Base-by-base conservation (phyloP, 2,888 invertebrate genomes). In the Bugula neritina region DNA sequence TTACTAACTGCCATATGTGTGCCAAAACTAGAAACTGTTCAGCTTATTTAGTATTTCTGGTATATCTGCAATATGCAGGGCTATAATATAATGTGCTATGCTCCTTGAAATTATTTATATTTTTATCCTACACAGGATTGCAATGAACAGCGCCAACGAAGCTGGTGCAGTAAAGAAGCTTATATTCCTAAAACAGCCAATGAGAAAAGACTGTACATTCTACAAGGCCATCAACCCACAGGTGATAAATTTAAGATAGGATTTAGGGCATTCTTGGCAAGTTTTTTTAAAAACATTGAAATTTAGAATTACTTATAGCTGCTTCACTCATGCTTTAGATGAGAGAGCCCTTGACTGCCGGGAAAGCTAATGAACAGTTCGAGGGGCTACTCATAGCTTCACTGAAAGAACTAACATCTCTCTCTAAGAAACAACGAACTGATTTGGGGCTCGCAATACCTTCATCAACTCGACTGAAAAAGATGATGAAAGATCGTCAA, bases 171-270 rank as follows among this genome's bases (percentile, higher is more conserved):
- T 63, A 25, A 63, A 63, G 31, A 63, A 63, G 34, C n/a, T 63
- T 13, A 63, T 63, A 31, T n/a, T 63, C 5, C 27, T 63, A 31
- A 63, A 63, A 10, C 63, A 63, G 31, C 63, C 63, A 31, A 63
- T 63, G 63, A 27, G 27, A 2, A 31, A 13, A 21, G 34, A 63
- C 29, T 31, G 63, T 31, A 25, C 34, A 5, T 25, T 31, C 3
- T 63, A 27, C n/a, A 63, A 63, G n/a, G 63, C 63, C 13, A 5
- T 63, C 27, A 63, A 63, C 27, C n/a, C 63, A 31, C 63, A 63
- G 63, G 57, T 57, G 57, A 57, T 5, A n/a, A n/a, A n/a, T n/a
- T n/a, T n/a, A n/a, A n/a, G n/a, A n/a, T n/a, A n/a, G n/a, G n/a
- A n/a, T n/a, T n/a, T n/a, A n/a, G n/a, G n/a, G n/a, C n/a, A n/a